These are phyloP conservation scores for Columbina picui DNA, from an alignment of 2,113 vertebrate genomes.

Conservation along the genomic window DNA sequence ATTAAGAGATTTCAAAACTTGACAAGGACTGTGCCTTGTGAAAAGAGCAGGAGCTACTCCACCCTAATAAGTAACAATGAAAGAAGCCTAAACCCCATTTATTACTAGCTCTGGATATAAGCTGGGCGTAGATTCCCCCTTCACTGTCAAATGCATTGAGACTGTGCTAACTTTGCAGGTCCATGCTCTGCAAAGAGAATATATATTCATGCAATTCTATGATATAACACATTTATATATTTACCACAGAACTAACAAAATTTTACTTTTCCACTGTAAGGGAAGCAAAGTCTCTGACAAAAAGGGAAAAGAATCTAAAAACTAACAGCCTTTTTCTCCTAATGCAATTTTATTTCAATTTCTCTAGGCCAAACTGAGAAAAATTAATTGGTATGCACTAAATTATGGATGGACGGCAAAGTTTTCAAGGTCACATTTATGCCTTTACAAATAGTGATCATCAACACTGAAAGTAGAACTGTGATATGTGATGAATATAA, in stretches of 20 bases:
- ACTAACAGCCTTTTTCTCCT: background rate
- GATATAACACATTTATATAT: too few species aligned
- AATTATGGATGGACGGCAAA: background rate
- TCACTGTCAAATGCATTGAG: background rate
- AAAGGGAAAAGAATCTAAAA: background rate
- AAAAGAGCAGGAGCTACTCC: background rate
- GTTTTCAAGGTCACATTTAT: background rate
- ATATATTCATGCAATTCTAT: background rate
- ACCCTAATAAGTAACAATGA: background rate
- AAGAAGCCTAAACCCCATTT: background rate
- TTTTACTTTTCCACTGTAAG: background rate
- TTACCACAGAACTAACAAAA: background rate
- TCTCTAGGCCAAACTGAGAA: background rate
- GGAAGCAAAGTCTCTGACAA: background rate
- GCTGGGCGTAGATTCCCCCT: background rate
- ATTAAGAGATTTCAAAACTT: background rate
- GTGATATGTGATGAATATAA: background rate
- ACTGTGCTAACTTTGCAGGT: background rate
- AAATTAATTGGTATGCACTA: background rate
- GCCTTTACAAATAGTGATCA: background rate
- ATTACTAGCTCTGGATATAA: background rate
- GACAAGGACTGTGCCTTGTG: background rate
- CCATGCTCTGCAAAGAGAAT: background rate
- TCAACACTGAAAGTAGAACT: background rate
- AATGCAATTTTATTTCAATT: background rate